Base-by-base conservation (phyloP, 2,797 vertebrate species). In the Helarctos malayanus region DNA sequence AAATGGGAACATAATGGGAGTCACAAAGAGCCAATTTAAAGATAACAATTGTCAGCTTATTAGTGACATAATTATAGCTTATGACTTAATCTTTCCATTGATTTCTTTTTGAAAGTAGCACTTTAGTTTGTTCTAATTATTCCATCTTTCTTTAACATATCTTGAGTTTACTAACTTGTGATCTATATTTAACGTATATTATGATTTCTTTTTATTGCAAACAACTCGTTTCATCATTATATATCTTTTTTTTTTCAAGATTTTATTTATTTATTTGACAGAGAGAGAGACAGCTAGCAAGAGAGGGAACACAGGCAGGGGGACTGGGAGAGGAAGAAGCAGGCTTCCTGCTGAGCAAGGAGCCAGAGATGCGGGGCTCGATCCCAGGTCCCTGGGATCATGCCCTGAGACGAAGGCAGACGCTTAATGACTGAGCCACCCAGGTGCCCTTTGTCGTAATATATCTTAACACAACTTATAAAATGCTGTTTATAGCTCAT, bases 21-120 rank as follows among this genome's bases (percentile, higher is more conserved):
- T 63, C 32, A 83, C 6, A 82, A 88, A 45, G 32, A 84, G 32
- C 1, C 9, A 65, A 59, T 87, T 94, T 81, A 79, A 45, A 41
- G 19, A 23, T 29, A 52, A 82, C 13, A 71, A 27, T n/a, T 86
- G 21, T 81, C 69, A 21, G 11, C 9, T 10, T 65, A 41, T 38
- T n/a, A 65, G 11, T 73, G 35, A 9, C 25, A 87, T 69, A 57
- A 75, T 45, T 41, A 80, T 61, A 80, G 29, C 16, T 61, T 84
- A n/a, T 19, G 9, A 69, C 29, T 82, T 94, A 8, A 45, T 83
- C 11, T 73, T 94, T 75, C 8, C 52, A 61, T 63, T 88, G 32
- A 93, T 90, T 84, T 84, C 4, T 75, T n/a, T 18, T 61, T 90
- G 76, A 92, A 94, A 87, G 14, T 23, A 85, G 6, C 45, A 71